Percentiles rank a stretch among this genome's conserved stretches.
Conservation (phyloP, 2,888 invertebrate species). For the Dasypolia templi region DNA sequence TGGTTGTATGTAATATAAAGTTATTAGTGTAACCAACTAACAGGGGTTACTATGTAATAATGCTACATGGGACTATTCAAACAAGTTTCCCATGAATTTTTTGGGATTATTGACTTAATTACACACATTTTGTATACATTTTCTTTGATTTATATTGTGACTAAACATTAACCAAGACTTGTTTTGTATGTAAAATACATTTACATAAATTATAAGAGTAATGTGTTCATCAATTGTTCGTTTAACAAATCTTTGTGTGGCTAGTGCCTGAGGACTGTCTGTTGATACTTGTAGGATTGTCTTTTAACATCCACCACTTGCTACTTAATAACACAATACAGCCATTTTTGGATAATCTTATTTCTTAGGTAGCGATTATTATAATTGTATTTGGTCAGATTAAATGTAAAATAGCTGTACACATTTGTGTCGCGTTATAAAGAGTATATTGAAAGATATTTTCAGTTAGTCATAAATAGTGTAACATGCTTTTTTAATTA, state of each 20-base stretch:
- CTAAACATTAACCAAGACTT: slow-evolving; percentile 39
- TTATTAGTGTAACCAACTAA: slow-evolving; percentile 36
- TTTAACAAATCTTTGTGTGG: slow-evolving; percentile 11
- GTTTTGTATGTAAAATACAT: slow-evolving; percentile 34
- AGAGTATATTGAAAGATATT: slow-evolving; percentile 82
- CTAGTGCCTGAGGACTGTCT: slow-evolving; percentile 13
- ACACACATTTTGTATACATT: slow-evolving; percentile 57
- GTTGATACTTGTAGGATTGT: slow-evolving; percentile 8
- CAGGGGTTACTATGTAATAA: slow-evolving; percentile 17
- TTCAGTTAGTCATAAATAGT: slow-evolving; percentile 86
- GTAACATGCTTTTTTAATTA: slow-evolving; percentile 88
- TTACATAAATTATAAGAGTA: slow-evolving; percentile 26
- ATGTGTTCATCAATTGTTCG: slow-evolving; percentile 23
- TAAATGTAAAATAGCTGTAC: slow-evolving; percentile 85
- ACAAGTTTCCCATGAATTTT: slow-evolving; percentile 22
- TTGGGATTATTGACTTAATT: slow-evolving; percentile 43
- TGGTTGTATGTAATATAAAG: slow-evolving; percentile 36
- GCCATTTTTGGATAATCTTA: slow-evolving; percentile 43
- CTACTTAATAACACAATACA: slow-evolving; percentile 28
- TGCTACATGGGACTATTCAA: slow-evolving; percentile 29
- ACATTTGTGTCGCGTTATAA: slow-evolving; percentile 78
- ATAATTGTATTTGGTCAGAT: slow-evolving; percentile 71
- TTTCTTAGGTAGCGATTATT: slow-evolving; percentile 44
- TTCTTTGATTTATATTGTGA: slow-evolving; percentile 51
- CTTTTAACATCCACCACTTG: slow-evolving; percentile 5